phyloP scores from a whole-genome alignment of 2,113 vertebrate genomes.

The Onychorhynchus coronatus region DNA sequence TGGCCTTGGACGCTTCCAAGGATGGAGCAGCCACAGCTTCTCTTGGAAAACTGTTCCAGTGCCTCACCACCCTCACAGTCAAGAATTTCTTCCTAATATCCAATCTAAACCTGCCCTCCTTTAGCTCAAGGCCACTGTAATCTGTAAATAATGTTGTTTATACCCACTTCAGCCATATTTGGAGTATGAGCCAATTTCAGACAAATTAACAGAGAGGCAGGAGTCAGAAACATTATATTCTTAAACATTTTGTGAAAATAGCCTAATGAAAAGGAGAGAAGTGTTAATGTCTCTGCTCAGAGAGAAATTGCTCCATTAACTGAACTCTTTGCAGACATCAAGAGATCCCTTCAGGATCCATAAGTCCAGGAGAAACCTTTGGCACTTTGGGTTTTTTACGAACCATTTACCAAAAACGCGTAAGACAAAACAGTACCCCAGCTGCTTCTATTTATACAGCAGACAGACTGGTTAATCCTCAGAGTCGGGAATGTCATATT shows the following conservation, averaged over 20 bases:
- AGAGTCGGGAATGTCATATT: neutral
- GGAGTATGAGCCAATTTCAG: neutral
- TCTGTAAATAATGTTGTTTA: neutral
- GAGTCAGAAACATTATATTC: neutral
- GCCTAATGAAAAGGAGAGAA: neutral
- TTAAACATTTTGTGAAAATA: neutral
- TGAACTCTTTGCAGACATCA: neutral
- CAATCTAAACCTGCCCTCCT: neutral
- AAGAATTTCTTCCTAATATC: neutral
- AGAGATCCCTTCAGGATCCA: neutral
- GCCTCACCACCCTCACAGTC: accelerated
- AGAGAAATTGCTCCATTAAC: neutral
- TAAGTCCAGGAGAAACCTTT: conserved; percentile 9
- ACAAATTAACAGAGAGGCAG: neutral
- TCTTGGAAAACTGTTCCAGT: accelerated
- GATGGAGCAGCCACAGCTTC: neutral
- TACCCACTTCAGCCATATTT: neutral
- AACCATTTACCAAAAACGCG: neutral
- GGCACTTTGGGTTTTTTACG: neutral
- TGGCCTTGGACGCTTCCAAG: neutral
- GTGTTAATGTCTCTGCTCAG: neutral
- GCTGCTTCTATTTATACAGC: neutral
- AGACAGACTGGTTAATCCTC: neutral
- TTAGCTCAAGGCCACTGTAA: neutral
- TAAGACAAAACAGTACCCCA: neutral